Conservation (phyloP, 2,888 invertebrate genomes). For the Drosophila austrosaltans region DNA sequence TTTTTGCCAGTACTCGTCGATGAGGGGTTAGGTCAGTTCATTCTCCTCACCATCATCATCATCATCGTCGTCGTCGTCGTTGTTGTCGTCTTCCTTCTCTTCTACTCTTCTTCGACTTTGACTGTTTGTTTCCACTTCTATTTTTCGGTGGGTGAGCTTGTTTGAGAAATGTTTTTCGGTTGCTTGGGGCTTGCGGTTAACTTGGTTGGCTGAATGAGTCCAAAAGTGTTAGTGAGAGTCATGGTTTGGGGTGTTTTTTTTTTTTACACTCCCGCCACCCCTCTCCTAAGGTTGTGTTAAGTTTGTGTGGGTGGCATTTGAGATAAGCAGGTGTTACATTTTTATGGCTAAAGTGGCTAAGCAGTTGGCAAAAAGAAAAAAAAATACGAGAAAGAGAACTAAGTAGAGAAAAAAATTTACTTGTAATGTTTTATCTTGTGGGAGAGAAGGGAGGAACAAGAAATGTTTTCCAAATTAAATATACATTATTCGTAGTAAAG, state of each 20-base stretch:
- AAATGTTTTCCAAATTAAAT: no score
- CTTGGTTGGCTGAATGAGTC: constrained; percentile 20
- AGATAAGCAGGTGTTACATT: constrained; percentile 78
- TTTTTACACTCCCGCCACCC: constrained; percentile 16
- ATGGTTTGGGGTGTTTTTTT: constrained; percentile 17
- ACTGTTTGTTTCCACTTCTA: neutral
- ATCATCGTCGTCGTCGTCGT: constrained; percentile 20
- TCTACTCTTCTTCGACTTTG: constrained; percentile 24
- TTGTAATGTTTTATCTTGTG: neutral
- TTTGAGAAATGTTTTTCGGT: constrained; percentile 75
- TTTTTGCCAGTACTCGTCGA: constrained; percentile 53
- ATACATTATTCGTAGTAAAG: no score
- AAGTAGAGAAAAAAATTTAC: neutral
- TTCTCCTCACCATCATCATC: constrained; percentile 30
- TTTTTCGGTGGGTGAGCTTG: constrained; percentile 20
- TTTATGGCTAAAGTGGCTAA: constrained; percentile 74
- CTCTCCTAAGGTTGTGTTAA: constrained; percentile 7
- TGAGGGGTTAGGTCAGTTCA: constrained; percentile 69
- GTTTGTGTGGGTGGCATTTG: constrained; percentile 25
- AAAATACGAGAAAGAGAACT: neutral
- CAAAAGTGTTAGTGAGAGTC: constrained; percentile 5
- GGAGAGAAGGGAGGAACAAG: neutral
- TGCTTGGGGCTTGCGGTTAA: constrained; percentile 67
- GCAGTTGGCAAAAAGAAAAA: constrained; percentile 40
- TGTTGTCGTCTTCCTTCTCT: constrained; percentile 22